These are phyloP conservation scores for Eolophus roseicapilla DNA, from an alignment of 2,113 vertebrate genomes.

Conservation along the genomic window DNA sequence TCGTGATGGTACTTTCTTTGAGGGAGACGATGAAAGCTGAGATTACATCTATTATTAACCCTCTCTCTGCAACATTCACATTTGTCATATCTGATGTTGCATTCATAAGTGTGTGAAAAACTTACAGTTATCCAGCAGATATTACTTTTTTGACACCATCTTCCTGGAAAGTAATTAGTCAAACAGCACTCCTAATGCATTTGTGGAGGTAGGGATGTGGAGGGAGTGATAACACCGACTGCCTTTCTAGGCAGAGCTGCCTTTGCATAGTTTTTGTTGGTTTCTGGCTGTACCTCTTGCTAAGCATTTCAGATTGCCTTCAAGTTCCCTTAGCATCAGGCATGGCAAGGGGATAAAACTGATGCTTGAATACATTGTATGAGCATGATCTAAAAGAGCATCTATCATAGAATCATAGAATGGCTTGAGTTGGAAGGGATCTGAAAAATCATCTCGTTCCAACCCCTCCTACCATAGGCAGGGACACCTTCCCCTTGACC, in stretches of 20 bases:
- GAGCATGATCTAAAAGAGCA: fast-evolving
- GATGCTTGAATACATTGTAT: neutral
- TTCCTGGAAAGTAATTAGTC: neutral
- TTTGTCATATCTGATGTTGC: neutral
- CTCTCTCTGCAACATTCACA: neutral
- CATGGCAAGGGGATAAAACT: neutral
- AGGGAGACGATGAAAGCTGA: neutral
- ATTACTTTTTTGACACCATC: neutral
- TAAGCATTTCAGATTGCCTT: neutral
- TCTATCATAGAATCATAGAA: neutral
- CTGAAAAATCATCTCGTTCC: neutral
- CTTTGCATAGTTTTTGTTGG: neutral
- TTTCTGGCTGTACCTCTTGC: neutral
- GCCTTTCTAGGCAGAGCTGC: neutral
- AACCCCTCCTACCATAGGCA: neutral
- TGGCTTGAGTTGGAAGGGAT: neutral
- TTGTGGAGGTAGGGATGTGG: neutral
- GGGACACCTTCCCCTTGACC: neutral
- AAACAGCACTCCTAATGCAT: neutral
- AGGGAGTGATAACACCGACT: neutral
- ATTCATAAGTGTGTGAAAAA: neutral
- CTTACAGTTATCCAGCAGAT: neutral
- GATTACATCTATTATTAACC: neutral
- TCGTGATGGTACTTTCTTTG: neutral
- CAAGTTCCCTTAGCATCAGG: neutral